phyloP scores from a whole-genome alignment of 2,113 vertebrate species.

The Malurus cyaneus region DNA sequence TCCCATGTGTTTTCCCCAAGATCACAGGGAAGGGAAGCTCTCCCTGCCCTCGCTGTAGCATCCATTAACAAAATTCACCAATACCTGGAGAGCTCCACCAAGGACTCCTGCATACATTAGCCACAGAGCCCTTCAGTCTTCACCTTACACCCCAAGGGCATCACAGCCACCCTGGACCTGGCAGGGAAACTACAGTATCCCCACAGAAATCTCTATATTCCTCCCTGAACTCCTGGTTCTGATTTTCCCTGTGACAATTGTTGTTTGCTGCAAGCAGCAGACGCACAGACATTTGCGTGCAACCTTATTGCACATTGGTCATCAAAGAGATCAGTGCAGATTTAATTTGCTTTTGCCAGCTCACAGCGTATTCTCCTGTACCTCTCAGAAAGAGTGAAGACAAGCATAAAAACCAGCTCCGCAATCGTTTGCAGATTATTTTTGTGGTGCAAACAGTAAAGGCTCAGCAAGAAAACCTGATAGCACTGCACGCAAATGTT shows the following conservation, averaged over 20 bases:
- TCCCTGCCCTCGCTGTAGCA: neutral
- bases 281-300: neutral
- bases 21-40: neutral
- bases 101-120: neutral
- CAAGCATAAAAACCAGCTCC: slow-evolving; percentile 16
- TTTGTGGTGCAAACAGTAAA: neutral
- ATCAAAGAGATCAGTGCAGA: neutral
- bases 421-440: neutral
- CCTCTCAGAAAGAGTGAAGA: neutral
- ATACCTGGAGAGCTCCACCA: neutral
- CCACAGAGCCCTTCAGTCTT: neutral
- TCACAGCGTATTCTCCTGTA: neutral
- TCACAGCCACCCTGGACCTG: neutral
- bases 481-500: neutral
- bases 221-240: neutral
- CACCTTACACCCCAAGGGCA: neutral
- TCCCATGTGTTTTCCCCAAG: neutral
- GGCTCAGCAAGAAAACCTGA: neutral
- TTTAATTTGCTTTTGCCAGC: slow-evolving; percentile 33
- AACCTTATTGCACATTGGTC: neutral
- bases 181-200: neutral
- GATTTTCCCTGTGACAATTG: neutral
- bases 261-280: neutral
- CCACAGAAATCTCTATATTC: neutral
- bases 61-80: neutral